Evolutionary conservation across 2,888 invertebrate genomes (phyloP).

Genomic region (Stenodera caucasica): DNA sequence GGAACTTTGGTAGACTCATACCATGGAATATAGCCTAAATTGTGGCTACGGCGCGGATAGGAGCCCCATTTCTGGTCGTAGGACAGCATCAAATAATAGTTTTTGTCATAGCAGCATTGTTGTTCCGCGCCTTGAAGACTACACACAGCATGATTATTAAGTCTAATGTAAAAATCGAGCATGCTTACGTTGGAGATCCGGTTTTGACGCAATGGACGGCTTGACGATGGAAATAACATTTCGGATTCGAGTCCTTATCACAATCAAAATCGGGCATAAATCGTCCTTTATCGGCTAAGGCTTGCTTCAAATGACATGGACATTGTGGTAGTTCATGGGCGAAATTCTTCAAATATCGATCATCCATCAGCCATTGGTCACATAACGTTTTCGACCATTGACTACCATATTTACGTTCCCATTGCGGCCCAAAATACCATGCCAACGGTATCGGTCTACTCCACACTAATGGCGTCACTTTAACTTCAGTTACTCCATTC

Average conservation of each 20-base stretch:
- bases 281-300: conserved; percentile 87
- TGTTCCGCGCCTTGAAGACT: conserved; percentile 91
- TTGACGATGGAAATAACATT: conserved; percentile 85
- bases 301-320: conserved; percentile 91
- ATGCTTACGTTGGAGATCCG: conserved; percentile 79
- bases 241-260: conserved; percentile 87
- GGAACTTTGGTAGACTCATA: conserved; percentile 94
- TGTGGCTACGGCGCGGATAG: conserved; percentile 80
- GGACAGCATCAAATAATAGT: conserved; percentile 87
- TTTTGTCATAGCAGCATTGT: conserved; percentile 96
- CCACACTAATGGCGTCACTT: conserved; percentile 69
- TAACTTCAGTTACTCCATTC: conserved; percentile 29
- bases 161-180: too few species aligned
- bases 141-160: conserved; percentile 30
- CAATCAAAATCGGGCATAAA: conserved; percentile 89
- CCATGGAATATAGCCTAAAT: conserved; percentile 90
- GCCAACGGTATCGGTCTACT: conserved; percentile 88
- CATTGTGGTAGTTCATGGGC: conserved; percentile 83
- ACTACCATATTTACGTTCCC: conserved; percentile 77
- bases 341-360: conserved; percentile 81
- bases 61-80: conserved; percentile 97
- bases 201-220: conserved; percentile 92
- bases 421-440: conserved; percentile 91
- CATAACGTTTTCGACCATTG: conserved; percentile 85
- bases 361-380: conserved; percentile 86